Evolutionary conservation across 1,140 invertebrate genomes (phyloP).

Genomic region (Pantala flavescens): DNA sequence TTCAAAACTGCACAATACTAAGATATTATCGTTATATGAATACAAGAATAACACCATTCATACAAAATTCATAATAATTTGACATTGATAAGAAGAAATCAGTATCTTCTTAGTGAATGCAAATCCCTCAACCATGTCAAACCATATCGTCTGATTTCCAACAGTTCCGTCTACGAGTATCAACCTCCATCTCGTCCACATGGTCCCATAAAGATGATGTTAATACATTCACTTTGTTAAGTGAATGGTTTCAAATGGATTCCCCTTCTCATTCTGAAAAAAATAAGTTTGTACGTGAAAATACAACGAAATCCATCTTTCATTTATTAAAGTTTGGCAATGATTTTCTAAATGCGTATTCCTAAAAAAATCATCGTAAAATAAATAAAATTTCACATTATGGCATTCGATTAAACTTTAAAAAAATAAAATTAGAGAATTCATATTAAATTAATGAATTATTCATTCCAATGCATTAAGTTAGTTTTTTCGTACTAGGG

Average conservation of each 20-base stretch:
- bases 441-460: neutral
- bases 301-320: neutral
- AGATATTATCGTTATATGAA: too few relatives aligned
- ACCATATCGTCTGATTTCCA: too few relatives aligned
- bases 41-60: too few relatives aligned
- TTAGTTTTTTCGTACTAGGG: too few relatives aligned
- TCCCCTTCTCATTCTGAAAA: constrained; percentile 1
- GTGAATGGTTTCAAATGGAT: constrained; percentile 6
- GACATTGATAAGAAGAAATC: too few relatives aligned
- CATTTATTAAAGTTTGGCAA: neutral
- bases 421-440: neutral
- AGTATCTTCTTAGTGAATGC: too few relatives aligned
- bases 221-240: neutral
- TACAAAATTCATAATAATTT: too few relatives aligned
- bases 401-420: neutral
- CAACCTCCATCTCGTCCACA: neutral
- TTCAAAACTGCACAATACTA: too few relatives aligned
- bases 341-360: neutral
- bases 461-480: too few relatives aligned
- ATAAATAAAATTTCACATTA: neutral
- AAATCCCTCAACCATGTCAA: too few relatives aligned
- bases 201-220: neutral
- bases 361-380: neutral
- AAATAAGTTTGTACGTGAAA: neutral
- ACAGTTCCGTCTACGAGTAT: too few relatives aligned